phyloP scores from a whole-genome alignment of 2,113 vertebrate species.

The Motacilla alba region DNA sequence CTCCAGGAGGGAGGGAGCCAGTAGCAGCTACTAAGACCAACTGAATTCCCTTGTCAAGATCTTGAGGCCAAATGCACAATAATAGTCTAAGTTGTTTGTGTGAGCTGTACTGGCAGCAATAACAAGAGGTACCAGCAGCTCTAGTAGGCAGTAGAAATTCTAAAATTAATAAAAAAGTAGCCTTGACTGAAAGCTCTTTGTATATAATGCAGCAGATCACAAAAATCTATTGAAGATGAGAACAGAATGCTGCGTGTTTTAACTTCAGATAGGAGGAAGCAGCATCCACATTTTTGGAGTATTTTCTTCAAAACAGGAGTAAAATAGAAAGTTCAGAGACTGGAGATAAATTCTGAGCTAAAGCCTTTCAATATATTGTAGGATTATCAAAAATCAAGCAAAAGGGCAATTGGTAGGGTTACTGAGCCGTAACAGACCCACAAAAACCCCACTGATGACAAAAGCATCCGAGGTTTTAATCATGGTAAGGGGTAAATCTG shows the following conservation, averaged over 20 bases:
- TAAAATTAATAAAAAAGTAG: neutral
- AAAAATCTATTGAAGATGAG: neutral
- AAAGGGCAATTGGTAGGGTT: neutral
- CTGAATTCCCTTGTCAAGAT: neutral
- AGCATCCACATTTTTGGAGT: neutral
- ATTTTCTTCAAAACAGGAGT: neutral
- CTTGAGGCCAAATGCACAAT: neutral
- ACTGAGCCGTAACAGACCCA: neutral
- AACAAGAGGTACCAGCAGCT: neutral
- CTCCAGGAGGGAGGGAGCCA: neutral
- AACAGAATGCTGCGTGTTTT: neutral
- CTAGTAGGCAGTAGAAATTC: neutral
- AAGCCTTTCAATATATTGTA: neutral
- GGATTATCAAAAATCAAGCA: neutral
- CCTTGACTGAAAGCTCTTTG: neutral
- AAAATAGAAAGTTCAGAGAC: neutral
- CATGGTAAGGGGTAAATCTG: neutral
- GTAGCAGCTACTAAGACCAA: neutral
- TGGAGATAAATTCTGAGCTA: neutral
- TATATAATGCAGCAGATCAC: neutral
- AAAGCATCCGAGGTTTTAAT: neutral
- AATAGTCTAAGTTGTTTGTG: neutral
- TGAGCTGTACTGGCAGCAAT: neutral
- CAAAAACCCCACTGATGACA: neutral
- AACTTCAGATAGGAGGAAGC: neutral